A percentile compares a stretch with the other conserved stretches of the same genome.
These are phyloP conservation scores for Sander vitreus DNA, from an alignment of 2,113 vertebrate species.

Conservation along the genomic window DNA sequence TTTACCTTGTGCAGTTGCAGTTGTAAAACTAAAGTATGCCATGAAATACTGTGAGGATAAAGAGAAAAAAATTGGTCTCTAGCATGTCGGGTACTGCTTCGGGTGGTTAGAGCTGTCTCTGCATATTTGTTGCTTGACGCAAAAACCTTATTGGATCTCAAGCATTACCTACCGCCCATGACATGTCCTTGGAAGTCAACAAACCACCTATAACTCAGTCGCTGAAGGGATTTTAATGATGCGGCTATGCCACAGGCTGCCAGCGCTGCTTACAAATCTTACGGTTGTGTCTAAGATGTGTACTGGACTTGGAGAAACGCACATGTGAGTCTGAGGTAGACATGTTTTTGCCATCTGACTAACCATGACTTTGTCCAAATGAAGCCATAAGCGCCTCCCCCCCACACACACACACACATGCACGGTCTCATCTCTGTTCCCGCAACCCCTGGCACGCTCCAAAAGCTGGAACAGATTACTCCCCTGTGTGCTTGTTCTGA, in stretches of 20 bases:
- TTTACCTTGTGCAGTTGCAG: constrained; percentile 24
- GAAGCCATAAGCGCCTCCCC: constrained; percentile 60
- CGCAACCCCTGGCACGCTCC: constrained; percentile 73
- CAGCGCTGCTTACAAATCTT: constrained; percentile 58
- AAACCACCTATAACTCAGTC: constrained; percentile 80
- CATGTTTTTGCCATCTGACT: constrained; percentile 68
- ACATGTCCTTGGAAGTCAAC: constrained; percentile 78
- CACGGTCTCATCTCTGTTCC: constrained; percentile 62
- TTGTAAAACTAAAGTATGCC: constrained; percentile 38
- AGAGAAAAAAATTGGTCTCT: constrained; percentile 22
- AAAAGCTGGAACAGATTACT: constrained; percentile 86
- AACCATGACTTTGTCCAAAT: constrained; percentile 79
- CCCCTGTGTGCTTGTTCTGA: constrained; percentile 79
- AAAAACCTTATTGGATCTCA: constrained; percentile 69
- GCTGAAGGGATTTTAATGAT: constrained; percentile 76
- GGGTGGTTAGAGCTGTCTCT: constrained; percentile 68
- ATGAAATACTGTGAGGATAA: constrained; percentile 40
- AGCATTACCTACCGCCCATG: constrained; percentile 69
- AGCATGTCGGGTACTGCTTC: constrained; percentile 50
- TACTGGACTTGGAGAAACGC: constrained; percentile 53
- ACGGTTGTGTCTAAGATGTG: constrained; percentile 61
- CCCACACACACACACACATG: constrained; percentile 19
- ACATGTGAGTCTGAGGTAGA: constrained; percentile 14
- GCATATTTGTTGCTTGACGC: constrained; percentile 74
- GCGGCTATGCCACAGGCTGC: constrained; percentile 69